Conservation (phyloP, 2,888 invertebrate genomes). For the Meliscaeva auricollis region DNA sequence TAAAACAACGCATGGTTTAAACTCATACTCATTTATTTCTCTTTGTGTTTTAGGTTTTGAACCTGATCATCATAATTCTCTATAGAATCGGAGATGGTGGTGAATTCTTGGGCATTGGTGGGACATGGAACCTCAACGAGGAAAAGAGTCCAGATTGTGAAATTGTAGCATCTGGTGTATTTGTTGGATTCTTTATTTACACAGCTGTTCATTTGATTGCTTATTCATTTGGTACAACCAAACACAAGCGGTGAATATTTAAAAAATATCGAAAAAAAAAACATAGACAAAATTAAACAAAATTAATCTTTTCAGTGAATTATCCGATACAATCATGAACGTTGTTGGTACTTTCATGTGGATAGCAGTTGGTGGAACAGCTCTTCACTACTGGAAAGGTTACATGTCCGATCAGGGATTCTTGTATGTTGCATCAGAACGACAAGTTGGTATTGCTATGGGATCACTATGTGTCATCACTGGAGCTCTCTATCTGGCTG, state of each 20-base stretch:
- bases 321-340: conserved; percentile 94
- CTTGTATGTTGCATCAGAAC: conserved; percentile 89
- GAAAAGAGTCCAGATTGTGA: conserved; percentile 95
- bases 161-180: conserved; percentile 94
- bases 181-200: conserved; percentile 94
- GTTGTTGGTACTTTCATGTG: conserved; percentile 93
- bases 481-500: conserved; percentile 92
- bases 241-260: conserved; percentile 88
- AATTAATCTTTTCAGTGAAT: conserved; percentile 85
- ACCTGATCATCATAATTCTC: conserved; percentile 91
- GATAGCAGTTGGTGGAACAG: conserved; percentile 93
- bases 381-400: conserved; percentile 95
- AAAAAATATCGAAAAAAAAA: conserved; percentile 1
- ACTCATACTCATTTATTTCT: not conserved
- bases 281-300: not conserved
- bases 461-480: conserved; percentile 92
- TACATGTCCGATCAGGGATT: conserved; percentile 93
- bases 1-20: conserved; percentile 37
- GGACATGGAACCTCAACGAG: conserved; percentile 95
- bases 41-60: conserved; percentile 88
- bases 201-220: conserved; percentile 91
- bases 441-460: conserved; percentile 92
- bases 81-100: conserved; percentile 94
- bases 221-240: conserved; percentile 90
- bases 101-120: conserved; percentile 93